These are phyloP conservation scores for Carettochelys insculpta DNA, from an alignment of 2,113 vertebrate species.

Conservation along the genomic window DNA sequence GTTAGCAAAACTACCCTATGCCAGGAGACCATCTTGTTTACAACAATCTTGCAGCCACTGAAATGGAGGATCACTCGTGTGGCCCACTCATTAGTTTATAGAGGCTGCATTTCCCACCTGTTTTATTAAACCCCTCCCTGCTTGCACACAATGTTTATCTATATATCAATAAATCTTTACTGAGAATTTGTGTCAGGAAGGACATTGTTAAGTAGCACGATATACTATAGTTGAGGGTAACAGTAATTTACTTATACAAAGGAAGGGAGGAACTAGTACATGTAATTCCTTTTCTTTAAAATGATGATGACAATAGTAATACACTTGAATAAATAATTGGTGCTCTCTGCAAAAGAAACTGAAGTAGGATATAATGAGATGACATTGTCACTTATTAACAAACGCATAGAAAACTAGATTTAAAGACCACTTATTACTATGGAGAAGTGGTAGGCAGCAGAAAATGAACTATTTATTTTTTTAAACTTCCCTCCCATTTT, in stretches of 20 bases:
- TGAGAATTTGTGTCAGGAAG: not conserved
- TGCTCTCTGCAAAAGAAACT: conserved; percentile 11
- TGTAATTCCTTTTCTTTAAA: not conserved
- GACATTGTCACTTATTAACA: conserved; percentile 1
- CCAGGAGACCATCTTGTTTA: too few relatives aligned
- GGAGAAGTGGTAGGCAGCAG: too few relatives aligned
- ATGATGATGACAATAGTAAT: not conserved
- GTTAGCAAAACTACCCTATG: too few relatives aligned
- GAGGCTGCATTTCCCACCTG: not conserved
- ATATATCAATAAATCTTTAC: not conserved
- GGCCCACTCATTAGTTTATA: too few relatives aligned
- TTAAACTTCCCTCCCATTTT: conserved; percentile 6
- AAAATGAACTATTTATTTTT: conserved; percentile 2
- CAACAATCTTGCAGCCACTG: too few relatives aligned
- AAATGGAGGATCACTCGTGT: too few relatives aligned
- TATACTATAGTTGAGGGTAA: not conserved
- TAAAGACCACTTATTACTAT: too few relatives aligned
- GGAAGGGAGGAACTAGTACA: not conserved
- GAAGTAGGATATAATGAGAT: conserved; percentile 10
- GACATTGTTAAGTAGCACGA: not conserved
- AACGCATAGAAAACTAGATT: conserved; percentile 6
- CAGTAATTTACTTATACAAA: not conserved
- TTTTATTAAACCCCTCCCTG: not conserved
- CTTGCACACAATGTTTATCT: not conserved
- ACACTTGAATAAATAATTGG: not conserved